Base-by-base conservation (phyloP, 2,113 vertebrate species). In the Gasterosteus aculeatus region DNA sequence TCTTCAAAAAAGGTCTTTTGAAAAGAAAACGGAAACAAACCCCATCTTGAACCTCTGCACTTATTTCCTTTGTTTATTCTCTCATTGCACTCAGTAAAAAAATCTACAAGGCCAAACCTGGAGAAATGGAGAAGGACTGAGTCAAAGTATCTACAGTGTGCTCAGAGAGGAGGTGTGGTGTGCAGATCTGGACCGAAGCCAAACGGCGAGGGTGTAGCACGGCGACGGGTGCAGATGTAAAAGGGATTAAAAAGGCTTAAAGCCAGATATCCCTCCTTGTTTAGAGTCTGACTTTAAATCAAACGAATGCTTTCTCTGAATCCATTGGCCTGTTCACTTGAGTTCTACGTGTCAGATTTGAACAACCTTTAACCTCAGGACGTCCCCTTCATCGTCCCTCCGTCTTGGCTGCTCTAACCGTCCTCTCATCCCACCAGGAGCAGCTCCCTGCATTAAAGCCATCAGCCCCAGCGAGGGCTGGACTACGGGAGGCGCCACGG, bases 391-490 rank as follows among this genome's bases (percentile, higher is more conserved):
- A 14, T 19, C 7, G n/a, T 8, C 42, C 51, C 16, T 53, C 53
- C 38, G 18, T 62, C 31, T 12, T 22, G 49, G 44, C 35, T 11
- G 1, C 63, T 75, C 2, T 49, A 42, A 42, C 58, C 3, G 56
- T 22, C 38, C 11, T 63, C 51, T 49, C 14, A 38, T 77, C 16
- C 33, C 54, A 33, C 29, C 56, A 92, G 92, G 87, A 92, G 85
- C 93, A 68, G 88, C 94, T n/a, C 94, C 94, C 35, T 94, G 94
- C 75, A 93, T 94, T 69, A 94, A 94, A 88, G 94, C 94, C 85
- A 94, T 94, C 77, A 94, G 93, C 67, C 94, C 94, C 64, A 93
- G 94, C n/a, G 94, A 94, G 77, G 94, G 94, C 4, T 94, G 94
- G 94, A 94, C 94, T 29, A 94, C 93, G n/a, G 94, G 94, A 22